Conservation (phyloP, 2,113 vertebrate species). For the Zosterops borbonicus region DNA sequence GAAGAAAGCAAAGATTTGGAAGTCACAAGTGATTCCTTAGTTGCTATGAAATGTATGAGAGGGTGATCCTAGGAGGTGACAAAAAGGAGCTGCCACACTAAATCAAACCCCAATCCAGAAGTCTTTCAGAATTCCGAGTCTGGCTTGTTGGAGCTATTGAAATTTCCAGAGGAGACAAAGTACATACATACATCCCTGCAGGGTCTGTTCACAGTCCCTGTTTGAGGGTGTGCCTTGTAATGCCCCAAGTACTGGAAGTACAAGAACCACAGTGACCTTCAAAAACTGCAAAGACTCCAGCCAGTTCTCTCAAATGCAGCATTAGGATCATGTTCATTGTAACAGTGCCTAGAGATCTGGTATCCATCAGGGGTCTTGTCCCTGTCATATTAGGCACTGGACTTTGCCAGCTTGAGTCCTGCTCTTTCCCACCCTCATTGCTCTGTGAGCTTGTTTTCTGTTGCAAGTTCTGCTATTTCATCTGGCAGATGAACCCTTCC, state of each 20-base stretch:
- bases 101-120: not conserved
- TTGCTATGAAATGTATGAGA: not conserved
- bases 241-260: rapidly evolving
- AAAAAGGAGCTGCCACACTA: not conserved
- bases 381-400: not conserved
- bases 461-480: not conserved
- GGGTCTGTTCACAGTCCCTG: not conserved
- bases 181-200: not conserved
- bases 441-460: not conserved
- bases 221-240: not conserved
- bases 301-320: not conserved
- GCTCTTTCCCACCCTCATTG: not conserved
- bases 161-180: not conserved
- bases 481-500: not conserved
- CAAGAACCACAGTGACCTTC: not conserved
- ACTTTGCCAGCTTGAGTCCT: not conserved
- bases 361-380: not conserved
- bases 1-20: not conserved
- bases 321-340: not conserved
- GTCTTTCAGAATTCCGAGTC: not conserved
- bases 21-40: not conserved
- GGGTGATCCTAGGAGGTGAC: not conserved
- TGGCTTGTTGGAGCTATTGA: not conserved
- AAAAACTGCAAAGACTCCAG: not conserved
- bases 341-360: not conserved